phyloP scores from a whole-genome alignment of 2,888 invertebrate genomes.

The Cosmopolites sordidus region DNA sequence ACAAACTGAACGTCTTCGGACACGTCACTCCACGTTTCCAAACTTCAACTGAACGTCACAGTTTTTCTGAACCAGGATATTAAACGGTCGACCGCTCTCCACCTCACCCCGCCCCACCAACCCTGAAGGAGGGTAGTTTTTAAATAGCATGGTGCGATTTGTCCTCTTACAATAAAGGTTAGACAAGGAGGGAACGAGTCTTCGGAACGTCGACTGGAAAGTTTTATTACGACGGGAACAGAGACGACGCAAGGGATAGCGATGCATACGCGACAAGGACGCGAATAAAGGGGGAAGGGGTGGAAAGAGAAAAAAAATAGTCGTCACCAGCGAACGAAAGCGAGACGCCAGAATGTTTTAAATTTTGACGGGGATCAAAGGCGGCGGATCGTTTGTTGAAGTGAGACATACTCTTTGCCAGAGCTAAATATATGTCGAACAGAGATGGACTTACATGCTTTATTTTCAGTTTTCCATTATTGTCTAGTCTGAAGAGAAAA shows the following conservation, averaged over 20 bases:
- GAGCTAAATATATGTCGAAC: slow-evolving; percentile 19
- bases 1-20: slow-evolving; percentile 25
- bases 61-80: slow-evolving; percentile 45
- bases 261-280: slow-evolving; percentile 28
- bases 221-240: slow-evolving; percentile 41
- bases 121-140: slow-evolving; percentile 50
- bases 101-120: slow-evolving; percentile 41
- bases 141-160: slow-evolving; percentile 45
- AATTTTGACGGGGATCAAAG: slow-evolving; percentile 40
- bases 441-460: slow-evolving; percentile 14
- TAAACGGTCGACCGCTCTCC: slow-evolving; percentile 1
- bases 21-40: slow-evolving; percentile 22
- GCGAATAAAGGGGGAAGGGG: slow-evolving; percentile 25
- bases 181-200: slow-evolving; percentile 29
- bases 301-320: slow-evolving; percentile 42
- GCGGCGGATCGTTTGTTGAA: slow-evolving; percentile 33
- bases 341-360: slow-evolving; percentile 40
- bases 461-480: slow-evolving; percentile 1
- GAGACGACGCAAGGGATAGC: slow-evolving; percentile 25
- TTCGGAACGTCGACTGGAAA: slow-evolving; percentile 42
- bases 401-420: slow-evolving; percentile 25
- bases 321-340: slow-evolving; percentile 41
- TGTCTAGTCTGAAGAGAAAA: too few relatives aligned
- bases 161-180: slow-evolving; percentile 33
- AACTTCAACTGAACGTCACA: slow-evolving; percentile 36